These are phyloP conservation scores for Megalurothrips usitatus DNA, from an alignment of 2,888 invertebrate species.

Conservation along the genomic window DNA sequence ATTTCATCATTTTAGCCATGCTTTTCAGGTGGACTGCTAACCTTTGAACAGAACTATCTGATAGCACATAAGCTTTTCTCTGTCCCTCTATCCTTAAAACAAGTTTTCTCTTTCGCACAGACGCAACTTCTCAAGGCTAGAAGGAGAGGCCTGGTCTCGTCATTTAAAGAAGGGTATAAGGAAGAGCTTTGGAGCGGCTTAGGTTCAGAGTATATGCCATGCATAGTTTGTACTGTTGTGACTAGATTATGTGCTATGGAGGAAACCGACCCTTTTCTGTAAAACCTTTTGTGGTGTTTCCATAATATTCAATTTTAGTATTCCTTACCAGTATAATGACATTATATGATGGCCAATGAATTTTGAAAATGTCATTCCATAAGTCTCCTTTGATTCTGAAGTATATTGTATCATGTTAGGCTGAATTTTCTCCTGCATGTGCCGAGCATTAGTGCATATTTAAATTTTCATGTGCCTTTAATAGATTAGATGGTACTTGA, in stretches of 20 bases:
- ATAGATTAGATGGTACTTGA: not conserved
- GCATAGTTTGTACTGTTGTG: not conserved
- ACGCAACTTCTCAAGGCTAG: constrained; percentile 9
- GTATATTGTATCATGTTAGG: not conserved
- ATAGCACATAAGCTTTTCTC: not conserved
- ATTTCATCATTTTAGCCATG: too few species aligned
- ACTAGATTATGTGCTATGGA: not conserved
- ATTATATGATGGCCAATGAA: not conserved
- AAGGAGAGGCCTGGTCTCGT: not conserved
- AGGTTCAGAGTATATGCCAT: not conserved
- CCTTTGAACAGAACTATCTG: too few species aligned
- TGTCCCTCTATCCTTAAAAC: not conserved
- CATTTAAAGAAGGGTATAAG: not conserved
- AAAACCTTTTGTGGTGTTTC: not conserved
- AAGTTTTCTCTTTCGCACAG: constrained; percentile 2
- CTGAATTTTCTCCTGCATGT: not conserved
- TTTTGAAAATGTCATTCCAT: not conserved
- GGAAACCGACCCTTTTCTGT: not conserved
- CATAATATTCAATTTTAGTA: not conserved
- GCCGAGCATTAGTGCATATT: not conserved
- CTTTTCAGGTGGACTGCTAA: too few species aligned
- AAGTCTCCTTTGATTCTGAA: not conserved
- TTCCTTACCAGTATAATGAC: not conserved
- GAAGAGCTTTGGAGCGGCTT: not conserved
- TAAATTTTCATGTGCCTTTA: not conserved